Base-by-base conservation (phyloP, 1,140 invertebrate species). In the Archivesica marissinica region DNA sequence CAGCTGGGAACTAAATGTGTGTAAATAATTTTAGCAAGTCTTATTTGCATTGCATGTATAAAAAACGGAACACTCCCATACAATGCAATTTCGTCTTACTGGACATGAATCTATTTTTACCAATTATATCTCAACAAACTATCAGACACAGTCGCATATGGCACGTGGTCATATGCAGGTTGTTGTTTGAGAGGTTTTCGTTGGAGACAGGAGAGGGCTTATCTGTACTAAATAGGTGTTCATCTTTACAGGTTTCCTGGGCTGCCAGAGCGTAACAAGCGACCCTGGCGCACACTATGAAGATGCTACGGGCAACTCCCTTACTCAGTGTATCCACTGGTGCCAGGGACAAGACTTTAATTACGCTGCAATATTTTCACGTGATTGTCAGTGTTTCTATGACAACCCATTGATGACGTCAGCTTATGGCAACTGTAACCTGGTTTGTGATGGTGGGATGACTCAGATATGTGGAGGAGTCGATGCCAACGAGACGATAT, bases 301-400 rank as follows among this genome's bases (percentile, higher is more conserved):
- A 17, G 23, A 76, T 30, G 0, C 23, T 23, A 0, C 74, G 23
- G 38, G 50, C 9, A 76, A 76, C 33, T 59, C 74, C 2, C 20
- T 76, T 1, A 76, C 74, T 23, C 54, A 56, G 17, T 76, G 74
- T 59, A 39, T 76, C 13, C 30, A 56, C 15, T 76, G 74, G 74
- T 76, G 74, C 23, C 35, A 59, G 17, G 74, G 74, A 35, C 47
- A 50, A 50, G 17, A 38, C 17, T 59, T 15, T n/a, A 56, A 38
- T 35, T 76, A 59, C 23, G 74, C 50, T 4, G 74, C 74, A 13
- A 23, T 30, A 2, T 17, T 2, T 41, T n/a, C 47, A 25, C 74
- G 30, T 23, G 38, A 56, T 9, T 76, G 74, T 59, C 9, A 25
- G 11, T 76, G 74, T 76, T 76, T 56, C 38, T 23, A 38, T 41